These are phyloP conservation scores for Fragum whitleyi DNA, from an alignment of 2,888 invertebrate species.

Conservation along the genomic window DNA sequence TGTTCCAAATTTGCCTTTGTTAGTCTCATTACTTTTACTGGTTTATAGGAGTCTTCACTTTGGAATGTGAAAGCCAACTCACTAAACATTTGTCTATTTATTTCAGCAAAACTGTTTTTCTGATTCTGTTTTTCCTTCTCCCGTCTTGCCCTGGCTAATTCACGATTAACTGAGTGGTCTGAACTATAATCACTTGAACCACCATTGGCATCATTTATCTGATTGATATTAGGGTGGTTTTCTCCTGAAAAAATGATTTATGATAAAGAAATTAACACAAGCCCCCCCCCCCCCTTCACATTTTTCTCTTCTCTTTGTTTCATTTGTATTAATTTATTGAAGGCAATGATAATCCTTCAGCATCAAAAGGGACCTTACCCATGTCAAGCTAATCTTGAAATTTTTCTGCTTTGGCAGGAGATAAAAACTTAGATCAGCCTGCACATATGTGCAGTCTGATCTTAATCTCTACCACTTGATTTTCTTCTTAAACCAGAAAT, in stretches of 20 bases:
- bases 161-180: neutral
- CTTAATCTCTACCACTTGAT: too few relatives aligned
- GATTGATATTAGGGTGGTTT: neutral
- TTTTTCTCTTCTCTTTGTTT: too few relatives aligned
- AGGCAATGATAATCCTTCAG: too few relatives aligned
- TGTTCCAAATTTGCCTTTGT: constrained; percentile 31
- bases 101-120: constrained; percentile 19
- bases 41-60: neutral
- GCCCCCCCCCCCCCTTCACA: too few relatives aligned
- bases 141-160: neutral
- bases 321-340: too few relatives aligned
- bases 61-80: constrained; percentile 1
- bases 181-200: neutral
- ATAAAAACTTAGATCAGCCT: too few relatives aligned
- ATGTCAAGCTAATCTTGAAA: too few relatives aligned
- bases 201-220: neutral
- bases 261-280: too few relatives aligned
- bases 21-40: neutral
- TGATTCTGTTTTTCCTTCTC: constrained; percentile 8
- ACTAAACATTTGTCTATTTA: constrained; percentile 16
- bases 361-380: too few relatives aligned
- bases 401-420: too few relatives aligned
- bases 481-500: too few relatives aligned
- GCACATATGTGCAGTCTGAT: too few relatives aligned
- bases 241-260: neutral